phyloP scores from a whole-genome alignment of 2,888 invertebrate genomes.

The Tachystola acroxantha region DNA sequence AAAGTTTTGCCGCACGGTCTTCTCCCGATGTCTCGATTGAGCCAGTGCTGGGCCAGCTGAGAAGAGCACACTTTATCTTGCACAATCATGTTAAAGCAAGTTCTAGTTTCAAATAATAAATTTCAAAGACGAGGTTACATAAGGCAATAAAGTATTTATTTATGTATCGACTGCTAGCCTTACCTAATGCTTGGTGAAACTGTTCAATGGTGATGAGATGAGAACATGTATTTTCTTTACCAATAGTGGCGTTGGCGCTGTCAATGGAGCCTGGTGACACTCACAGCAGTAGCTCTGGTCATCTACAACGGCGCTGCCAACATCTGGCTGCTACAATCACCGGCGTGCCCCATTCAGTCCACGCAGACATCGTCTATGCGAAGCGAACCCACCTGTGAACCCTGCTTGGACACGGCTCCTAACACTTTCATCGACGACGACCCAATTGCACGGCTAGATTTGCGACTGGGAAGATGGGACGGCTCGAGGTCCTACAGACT shows the following conservation, averaged over 20 bases:
- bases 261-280: conserved; percentile 83
- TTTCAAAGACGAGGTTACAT: no score
- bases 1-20: no score
- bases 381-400: conserved; percentile 53
- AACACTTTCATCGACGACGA: conserved; percentile 51
- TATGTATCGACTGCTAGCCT: no score
- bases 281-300: conserved; percentile 81
- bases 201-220: no score
- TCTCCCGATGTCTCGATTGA: no score
- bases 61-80: no score
- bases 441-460: conserved; percentile 78
- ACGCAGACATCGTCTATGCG: conserved; percentile 28
- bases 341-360: conserved; percentile 38
- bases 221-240: no score
- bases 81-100: no score
- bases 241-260: conserved; percentile 78
- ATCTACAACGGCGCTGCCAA: conserved; percentile 72
- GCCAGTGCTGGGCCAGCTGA: no score
- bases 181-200: no score
- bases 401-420: conserved; percentile 46
- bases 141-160: no score
- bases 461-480: conserved; percentile 85
- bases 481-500: conserved; percentile 82
- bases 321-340: conserved; percentile 56
- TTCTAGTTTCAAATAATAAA: no score